Conservation (phyloP, 2,113 vertebrate species). For the Antennarius striatus region DNA sequence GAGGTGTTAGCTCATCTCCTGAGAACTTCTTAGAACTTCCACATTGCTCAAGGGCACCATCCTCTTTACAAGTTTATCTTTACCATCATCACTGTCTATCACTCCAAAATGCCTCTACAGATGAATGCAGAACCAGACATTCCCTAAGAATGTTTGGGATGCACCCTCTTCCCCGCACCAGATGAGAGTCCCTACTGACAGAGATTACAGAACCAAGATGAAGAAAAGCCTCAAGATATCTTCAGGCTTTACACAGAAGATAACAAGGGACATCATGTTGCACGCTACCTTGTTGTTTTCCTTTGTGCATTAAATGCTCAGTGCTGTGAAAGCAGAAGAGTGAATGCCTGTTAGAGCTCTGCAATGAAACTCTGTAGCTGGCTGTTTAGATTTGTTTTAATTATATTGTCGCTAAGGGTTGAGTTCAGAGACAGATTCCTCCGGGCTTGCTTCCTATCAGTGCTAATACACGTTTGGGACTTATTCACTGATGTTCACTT, state of each 20-base stretch:
- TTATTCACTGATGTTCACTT: slow-evolving; percentile 43
- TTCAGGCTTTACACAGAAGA: slow-evolving; percentile 48
- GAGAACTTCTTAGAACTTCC: too few relatives aligned
- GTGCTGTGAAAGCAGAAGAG: slow-evolving; percentile 53
- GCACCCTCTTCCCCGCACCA: slow-evolving; percentile 37
- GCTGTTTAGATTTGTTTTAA: slow-evolving; percentile 73
- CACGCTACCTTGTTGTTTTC: slow-evolving; percentile 52
- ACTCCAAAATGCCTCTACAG: slow-evolving; percentile 6
- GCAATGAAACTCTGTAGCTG: slow-evolving; percentile 42
- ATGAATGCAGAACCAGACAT: slow-evolving; percentile 19
- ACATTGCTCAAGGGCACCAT: too few relatives aligned
- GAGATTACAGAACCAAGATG: slow-evolving; percentile 58
- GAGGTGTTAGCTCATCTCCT: too few relatives aligned
- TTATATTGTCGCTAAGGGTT: slow-evolving; percentile 61
- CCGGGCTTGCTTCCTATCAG: slow-evolving; percentile 60
- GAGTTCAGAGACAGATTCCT: slow-evolving; percentile 64
- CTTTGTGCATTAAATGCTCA: slow-evolving; percentile 57
- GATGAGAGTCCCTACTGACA: slow-evolving; percentile 54
- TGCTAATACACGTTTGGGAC: slow-evolving; percentile 46
- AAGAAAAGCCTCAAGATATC: slow-evolving; percentile 63
- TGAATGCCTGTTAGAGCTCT: slow-evolving; percentile 43
- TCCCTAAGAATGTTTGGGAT: slow-evolving; percentile 41
- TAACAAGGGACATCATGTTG: slow-evolving; percentile 54
- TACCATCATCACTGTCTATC: too few relatives aligned
- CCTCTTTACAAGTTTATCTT: too few relatives aligned